Conservation (phyloP, 2,113 vertebrate genomes). For the Cricetomys ansorgei region DNA sequence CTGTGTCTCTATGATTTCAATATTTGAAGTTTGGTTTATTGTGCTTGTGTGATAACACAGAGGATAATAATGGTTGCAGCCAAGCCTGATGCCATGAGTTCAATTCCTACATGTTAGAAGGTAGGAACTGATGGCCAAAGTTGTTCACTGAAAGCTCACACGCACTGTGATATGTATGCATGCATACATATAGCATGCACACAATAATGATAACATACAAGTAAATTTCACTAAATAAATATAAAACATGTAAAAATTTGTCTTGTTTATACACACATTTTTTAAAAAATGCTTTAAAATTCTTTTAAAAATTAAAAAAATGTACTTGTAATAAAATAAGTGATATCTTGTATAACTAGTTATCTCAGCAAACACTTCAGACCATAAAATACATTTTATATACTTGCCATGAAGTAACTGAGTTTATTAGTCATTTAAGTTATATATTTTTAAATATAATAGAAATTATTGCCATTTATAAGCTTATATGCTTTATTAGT, state of each 20-base stretch:
- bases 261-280: not conserved
- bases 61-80: not conserved
- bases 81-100: not conserved
- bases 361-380: not conserved
- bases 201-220: not conserved
- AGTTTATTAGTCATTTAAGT: not conserved
- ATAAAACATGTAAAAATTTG: not conserved
- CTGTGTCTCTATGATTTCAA: not conserved
- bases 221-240: not conserved
- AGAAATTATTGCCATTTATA: not conserved
- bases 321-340: not conserved
- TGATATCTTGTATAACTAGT: not conserved
- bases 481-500: not conserved
- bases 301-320: too few species aligned
- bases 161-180: not conserved
- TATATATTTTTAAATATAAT: not conserved
- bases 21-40: not conserved
- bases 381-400: not conserved
- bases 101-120: not conserved
- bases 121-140: not conserved
- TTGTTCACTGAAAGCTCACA: not conserved
- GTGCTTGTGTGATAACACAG: too few species aligned
- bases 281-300: not conserved
- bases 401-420: not conserved
- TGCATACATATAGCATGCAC: not conserved